phyloP scores from a whole-genome alignment of 2,888 invertebrate genomes.

The Ophioninae sp. region DNA sequence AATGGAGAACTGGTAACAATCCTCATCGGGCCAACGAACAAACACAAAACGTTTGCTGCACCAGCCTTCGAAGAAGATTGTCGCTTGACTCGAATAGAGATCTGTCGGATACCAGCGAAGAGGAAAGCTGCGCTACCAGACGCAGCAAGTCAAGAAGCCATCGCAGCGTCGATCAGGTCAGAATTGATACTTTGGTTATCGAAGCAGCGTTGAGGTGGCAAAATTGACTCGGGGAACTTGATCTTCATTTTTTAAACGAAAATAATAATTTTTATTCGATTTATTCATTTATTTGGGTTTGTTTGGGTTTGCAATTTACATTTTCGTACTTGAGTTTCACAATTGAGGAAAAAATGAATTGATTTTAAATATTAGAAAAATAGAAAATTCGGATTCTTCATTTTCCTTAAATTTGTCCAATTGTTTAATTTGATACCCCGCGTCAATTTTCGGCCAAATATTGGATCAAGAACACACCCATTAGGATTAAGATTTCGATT shows the following conservation, averaged over 20 bases:
- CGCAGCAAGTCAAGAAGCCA: slow-evolving; percentile 82
- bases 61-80: slow-evolving; percentile 84
- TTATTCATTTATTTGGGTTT: too few species aligned
- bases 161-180: slow-evolving; percentile 86
- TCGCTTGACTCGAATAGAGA: slow-evolving; percentile 89
- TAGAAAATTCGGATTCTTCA: too few species aligned
- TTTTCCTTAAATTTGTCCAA: too few species aligned
- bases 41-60: slow-evolving; percentile 74
- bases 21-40: slow-evolving; percentile 75
- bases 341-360: too few species aligned
- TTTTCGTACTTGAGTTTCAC: too few species aligned
- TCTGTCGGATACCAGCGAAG: slow-evolving; percentile 87
- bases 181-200: background rate
- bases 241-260: background rate
- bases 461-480: too few species aligned
- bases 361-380: too few species aligned
- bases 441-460: too few species aligned
- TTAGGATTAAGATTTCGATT: too few species aligned
- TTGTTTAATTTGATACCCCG: too few species aligned
- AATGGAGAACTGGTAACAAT: slow-evolving; percentile 69
- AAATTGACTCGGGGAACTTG: background rate
- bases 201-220: background rate
- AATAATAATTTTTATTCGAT: too few species aligned
- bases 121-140: slow-evolving; percentile 78
- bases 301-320: too few species aligned